phyloP scores from a whole-genome alignment of 2,888 invertebrate species.

The Toxonevra muliebris region DNA sequence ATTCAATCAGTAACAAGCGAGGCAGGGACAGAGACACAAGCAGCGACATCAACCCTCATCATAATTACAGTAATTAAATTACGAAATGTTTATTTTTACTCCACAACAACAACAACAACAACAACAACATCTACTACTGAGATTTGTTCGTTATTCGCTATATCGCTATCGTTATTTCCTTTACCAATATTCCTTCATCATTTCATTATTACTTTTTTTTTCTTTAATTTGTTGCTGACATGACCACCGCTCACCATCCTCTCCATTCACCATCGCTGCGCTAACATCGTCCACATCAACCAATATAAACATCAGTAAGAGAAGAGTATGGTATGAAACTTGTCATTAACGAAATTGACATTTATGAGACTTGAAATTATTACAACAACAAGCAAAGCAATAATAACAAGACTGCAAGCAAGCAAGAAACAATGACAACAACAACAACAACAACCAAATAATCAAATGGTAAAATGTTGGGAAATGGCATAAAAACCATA shows the following conservation, averaged over 20 bases:
- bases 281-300: neutral
- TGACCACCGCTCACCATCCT: neutral
- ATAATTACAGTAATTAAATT: neutral
- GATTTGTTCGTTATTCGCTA: neutral
- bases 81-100: neutral
- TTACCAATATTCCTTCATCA: neutral
- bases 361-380: constrained; percentile 27
- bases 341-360: constrained; percentile 25
- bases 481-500: too few relatives aligned
- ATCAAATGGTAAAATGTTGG: too few relatives aligned
- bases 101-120: too few relatives aligned
- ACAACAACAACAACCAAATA: neutral
- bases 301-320: too few relatives aligned
- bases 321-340: neutral
- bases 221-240: neutral
- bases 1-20: too few relatives aligned
- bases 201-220: neutral
- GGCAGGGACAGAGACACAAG: too few relatives aligned
- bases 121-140: too few relatives aligned
- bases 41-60: too few relatives aligned
- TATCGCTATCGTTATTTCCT: neutral
- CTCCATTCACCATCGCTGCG: neutral
- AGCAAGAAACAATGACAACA: neutral
- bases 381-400: neutral
- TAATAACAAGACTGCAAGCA: neutral